Evolutionary conservation across 2,888 invertebrate genomes (phyloP).

Genomic region (Augochlorella aurata): DNA sequence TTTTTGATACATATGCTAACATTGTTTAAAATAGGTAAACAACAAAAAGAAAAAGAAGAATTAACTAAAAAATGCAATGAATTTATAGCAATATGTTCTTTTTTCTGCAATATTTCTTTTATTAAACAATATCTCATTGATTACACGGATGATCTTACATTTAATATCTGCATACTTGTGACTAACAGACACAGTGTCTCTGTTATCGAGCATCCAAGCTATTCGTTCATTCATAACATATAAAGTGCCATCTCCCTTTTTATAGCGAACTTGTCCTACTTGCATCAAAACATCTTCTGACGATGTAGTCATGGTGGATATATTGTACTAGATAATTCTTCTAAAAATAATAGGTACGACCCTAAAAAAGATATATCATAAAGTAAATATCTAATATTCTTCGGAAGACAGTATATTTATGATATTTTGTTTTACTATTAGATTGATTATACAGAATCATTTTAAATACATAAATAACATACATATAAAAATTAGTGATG

Average conservation of each 20-base stretch:
- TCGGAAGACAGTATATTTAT: background rate
- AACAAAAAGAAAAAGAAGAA: conserved; percentile 5
- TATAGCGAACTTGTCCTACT: conserved; percentile 95
- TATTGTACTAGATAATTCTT: conserved; percentile 67
- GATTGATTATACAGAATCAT: background rate
- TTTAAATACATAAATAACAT: background rate
- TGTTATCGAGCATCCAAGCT: conserved; percentile 97
- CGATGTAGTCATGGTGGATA: conserved; percentile 89
- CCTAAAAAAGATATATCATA: conserved; percentile 43
- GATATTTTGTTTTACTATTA: background rate
- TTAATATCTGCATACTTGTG: conserved; percentile 98
- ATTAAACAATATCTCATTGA: conserved; percentile 43
- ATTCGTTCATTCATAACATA: conserved; percentile 97
- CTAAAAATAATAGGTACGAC: conserved; percentile 62
- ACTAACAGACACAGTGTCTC: conserved; percentile 95
- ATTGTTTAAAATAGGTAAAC: background rate
- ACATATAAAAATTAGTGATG: background rate
- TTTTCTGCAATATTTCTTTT: conserved; percentile 54
- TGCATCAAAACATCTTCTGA: conserved; percentile 97
- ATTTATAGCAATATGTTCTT: conserved; percentile 35
- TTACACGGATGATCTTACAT: conserved; percentile 84
- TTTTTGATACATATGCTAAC: background rate
- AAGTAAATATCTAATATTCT: conserved; percentile 1
- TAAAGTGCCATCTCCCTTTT: conserved; percentile 97
- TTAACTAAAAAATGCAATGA: conserved; percentile 36